Evolutionary conservation across 2,888 invertebrate genomes (phyloP).

Genomic region (Acanthopleura granulata): DNA sequence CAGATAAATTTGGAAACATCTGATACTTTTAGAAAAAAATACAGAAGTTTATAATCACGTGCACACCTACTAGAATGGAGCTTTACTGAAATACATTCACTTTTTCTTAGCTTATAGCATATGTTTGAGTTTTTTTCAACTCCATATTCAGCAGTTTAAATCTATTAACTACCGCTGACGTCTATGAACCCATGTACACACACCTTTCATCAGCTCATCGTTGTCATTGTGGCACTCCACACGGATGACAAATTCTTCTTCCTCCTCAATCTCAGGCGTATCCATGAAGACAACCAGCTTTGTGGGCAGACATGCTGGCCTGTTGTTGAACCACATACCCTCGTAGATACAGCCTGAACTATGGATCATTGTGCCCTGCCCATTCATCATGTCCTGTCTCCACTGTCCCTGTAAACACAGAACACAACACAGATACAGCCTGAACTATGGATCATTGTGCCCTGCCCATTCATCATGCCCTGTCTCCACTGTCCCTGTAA

Average conservation of each 20-base stretch:
- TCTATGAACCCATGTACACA: neutral
- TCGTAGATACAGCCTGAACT: conserved; percentile 63
- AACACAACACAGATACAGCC: conserved; percentile 53
- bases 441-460: conserved; percentile 61
- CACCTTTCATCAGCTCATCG: conserved; percentile 57
- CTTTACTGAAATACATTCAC: too few relatives aligned
- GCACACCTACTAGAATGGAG: too few relatives aligned
- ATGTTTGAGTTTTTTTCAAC: too few relatives aligned
- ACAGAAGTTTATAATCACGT: too few relatives aligned
- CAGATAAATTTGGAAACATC: too few relatives aligned
- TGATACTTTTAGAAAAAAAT: too few relatives aligned
- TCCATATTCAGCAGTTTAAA: too few relatives aligned
- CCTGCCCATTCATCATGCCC: conserved; percentile 64
- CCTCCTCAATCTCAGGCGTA: conserved; percentile 45
- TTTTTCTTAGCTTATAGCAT: too few relatives aligned
- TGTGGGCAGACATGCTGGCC: conserved; percentile 53
- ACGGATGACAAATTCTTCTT: conserved; percentile 51
- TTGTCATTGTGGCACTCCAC: conserved; percentile 58
- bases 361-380: conserved; percentile 62
- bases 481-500: conserved; percentile 67
- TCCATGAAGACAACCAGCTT: conserved; percentile 51
- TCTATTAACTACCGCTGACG: too few relatives aligned
- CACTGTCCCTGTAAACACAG: conserved; percentile 61
- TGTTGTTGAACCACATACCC: conserved; percentile 64
- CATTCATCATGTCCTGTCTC: conserved; percentile 61